Conservation (phyloP, 2,888 invertebrate genomes). For the Drosophila colorata region DNA sequence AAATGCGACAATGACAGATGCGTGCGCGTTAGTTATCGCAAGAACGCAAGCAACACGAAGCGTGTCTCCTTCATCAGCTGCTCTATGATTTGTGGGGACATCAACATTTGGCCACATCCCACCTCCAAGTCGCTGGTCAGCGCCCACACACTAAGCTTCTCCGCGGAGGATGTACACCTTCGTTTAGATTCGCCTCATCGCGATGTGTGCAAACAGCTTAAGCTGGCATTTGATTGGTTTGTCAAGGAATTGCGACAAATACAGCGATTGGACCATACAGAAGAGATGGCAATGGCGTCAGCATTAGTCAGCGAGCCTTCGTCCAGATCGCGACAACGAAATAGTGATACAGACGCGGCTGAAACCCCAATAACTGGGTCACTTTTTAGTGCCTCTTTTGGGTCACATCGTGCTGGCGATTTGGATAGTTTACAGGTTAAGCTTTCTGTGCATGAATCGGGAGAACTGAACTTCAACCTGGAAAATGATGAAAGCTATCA, state of each 20-base stretch:
- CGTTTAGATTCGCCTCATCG: slow-evolving; percentile 80
- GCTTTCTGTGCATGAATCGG: slow-evolving; percentile 87
- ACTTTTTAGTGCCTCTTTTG: slow-evolving; percentile 67
- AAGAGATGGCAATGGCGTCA: slow-evolving; percentile 29
- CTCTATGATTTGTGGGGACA: slow-evolving; percentile 90
- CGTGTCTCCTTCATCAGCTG: slow-evolving; percentile 90
- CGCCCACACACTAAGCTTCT: slow-evolving; percentile 87
- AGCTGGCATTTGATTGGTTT: slow-evolving; percentile 82
- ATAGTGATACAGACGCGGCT: slow-evolving; percentile 15
- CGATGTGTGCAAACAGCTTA: slow-evolving; percentile 79
- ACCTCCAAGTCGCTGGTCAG: slow-evolving; percentile 90
- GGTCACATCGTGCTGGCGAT: slow-evolving; percentile 72
- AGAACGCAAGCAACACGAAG: slow-evolving; percentile 47
- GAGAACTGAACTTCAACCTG: slow-evolving; percentile 87
- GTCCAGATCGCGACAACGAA: slow-evolving; percentile 38
- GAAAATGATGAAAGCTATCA: slow-evolving; percentile 92
- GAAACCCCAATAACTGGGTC: slow-evolving; percentile 44
- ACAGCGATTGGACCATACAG: slow-evolving; percentile 73
- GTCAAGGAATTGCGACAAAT: slow-evolving; percentile 82
- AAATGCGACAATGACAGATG: slow-evolving; percentile 90
- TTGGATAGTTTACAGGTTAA: slow-evolving; percentile 82
- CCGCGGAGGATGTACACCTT: slow-evolving; percentile 81
- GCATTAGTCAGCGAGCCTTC: slow-evolving; percentile 38
- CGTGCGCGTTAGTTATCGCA: slow-evolving; percentile 86
- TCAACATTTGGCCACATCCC: slow-evolving; percentile 92